phyloP scores from a whole-genome alignment of 2,113 vertebrate species.

The Campylomormyrus tamandua region DNA sequence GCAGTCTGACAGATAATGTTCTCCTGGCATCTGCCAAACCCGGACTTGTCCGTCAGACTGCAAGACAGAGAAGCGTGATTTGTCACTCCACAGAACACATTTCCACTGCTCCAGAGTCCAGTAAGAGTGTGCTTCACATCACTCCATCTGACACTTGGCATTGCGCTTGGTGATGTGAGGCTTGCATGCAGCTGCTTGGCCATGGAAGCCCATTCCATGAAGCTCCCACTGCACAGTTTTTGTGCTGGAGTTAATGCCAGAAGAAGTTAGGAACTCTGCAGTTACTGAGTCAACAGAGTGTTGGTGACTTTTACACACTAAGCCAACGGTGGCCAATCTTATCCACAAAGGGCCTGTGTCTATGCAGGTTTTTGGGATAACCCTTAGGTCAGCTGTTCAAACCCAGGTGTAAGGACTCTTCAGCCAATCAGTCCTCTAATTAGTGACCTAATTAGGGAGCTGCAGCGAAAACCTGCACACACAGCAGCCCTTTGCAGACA shows the following conservation, averaged over 20 bases:
- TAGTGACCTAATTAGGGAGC: too few relatives aligned
- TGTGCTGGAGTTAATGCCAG: neutral
- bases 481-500: too few relatives aligned
- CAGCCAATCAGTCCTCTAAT: too few relatives aligned
- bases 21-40: neutral
- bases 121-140: too few relatives aligned
- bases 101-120: too few relatives aligned
- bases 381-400: too few relatives aligned
- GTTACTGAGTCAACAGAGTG: neutral
- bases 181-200: neutral
- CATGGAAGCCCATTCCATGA: neutral
- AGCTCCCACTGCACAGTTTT: neutral
- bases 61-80: neutral
- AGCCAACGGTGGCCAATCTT: too few relatives aligned
- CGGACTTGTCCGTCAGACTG: neutral
- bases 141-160: neutral
- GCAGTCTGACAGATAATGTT: neutral
- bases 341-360: too few relatives aligned
- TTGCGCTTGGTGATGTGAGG: neutral
- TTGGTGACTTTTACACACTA: neutral
- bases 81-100: neutral
- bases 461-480: too few relatives aligned
- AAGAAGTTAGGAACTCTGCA: neutral
- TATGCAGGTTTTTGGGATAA: too few relatives aligned
- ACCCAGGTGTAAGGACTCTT: too few relatives aligned